A percentile compares a stretch with the other conserved stretches of the same genome.
phyloP scores from a whole-genome alignment of 2,888 invertebrate species.

The Alentia gelatinosa region DNA sequence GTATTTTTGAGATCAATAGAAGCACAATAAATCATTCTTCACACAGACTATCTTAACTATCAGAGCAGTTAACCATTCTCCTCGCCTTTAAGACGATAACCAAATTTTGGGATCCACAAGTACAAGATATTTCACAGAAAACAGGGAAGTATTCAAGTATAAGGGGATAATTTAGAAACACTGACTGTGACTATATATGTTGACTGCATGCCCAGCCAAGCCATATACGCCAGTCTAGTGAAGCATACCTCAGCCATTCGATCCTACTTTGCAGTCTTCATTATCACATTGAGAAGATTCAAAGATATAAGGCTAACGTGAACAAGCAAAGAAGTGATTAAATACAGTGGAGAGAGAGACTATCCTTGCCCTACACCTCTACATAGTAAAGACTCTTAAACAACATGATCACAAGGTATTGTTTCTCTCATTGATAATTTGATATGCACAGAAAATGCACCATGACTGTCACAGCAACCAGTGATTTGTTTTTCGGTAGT shows the following conservation, averaged over 20 bases:
- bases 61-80: too few relatives aligned
- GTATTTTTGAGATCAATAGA: not conserved
- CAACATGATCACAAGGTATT: not conserved
- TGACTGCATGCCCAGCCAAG: conserved; percentile 22
- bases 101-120: too few relatives aligned
- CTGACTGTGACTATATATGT: not conserved
- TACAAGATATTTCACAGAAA: too few relatives aligned
- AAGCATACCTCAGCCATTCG: not conserved
- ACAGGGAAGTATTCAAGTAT: too few relatives aligned
- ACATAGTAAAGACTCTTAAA: conserved; percentile 3
- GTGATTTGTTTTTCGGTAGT: too few relatives aligned
- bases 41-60: too few relatives aligned
- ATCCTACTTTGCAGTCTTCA: conserved; percentile 5
- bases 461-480: not conserved
- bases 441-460: conserved; percentile 8
- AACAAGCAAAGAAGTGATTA: not conserved
- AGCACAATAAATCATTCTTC: too few relatives aligned
- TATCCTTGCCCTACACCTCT: not conserved
- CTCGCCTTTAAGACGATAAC: too few relatives aligned
- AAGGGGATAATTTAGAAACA: too few relatives aligned
- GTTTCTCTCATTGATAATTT: not conserved
- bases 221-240: not conserved
- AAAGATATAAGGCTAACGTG: conserved; percentile 27
- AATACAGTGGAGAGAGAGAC: not conserved
- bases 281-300: conserved; percentile 34